These are phyloP conservation scores for Oedothorax gibbosus DNA, from an alignment of 1,140 invertebrate species.

Conservation along the genomic window DNA sequence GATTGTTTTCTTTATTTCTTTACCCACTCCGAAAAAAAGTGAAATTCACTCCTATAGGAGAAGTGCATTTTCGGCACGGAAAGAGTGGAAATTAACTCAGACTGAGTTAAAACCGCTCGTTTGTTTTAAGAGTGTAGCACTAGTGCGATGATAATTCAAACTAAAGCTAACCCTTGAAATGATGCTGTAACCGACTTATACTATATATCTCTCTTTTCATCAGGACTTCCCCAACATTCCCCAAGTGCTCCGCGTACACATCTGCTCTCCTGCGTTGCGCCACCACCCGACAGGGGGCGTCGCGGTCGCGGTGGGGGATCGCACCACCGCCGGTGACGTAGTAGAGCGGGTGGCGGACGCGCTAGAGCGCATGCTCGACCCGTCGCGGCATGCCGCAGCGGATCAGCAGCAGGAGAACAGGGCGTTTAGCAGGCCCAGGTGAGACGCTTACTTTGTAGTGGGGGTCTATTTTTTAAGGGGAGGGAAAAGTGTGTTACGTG, in stretches of 20 bases:
- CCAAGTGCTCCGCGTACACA: constrained; percentile 40
- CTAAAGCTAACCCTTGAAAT: too few species aligned
- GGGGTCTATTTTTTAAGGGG: too few species aligned
- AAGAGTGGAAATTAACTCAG: too few species aligned
- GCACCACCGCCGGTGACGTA: constrained; percentile 42
- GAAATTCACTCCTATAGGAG: too few species aligned
- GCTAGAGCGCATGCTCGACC: constrained; percentile 35
- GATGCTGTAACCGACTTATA: too few species aligned
- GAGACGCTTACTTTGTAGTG: neutral
- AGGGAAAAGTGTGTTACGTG: too few species aligned
- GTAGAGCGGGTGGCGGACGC: constrained; percentile 42
- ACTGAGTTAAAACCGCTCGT: too few species aligned
- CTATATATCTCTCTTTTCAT: neutral
- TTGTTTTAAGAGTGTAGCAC: too few species aligned
- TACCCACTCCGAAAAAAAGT: too few species aligned
- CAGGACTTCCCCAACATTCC: constrained; percentile 22
- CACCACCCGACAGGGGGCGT: constrained; percentile 19
- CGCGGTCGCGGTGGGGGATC: constrained; percentile 22
- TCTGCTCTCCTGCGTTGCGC: constrained; percentile 11
- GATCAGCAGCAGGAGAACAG: constrained; percentile 50
- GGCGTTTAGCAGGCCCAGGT: constrained; percentile 51
- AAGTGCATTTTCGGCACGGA: too few species aligned
- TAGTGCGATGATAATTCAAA: too few species aligned
- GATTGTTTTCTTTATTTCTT: too few species aligned
- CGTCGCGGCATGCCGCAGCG: neutral